Conservation (phyloP, 1,140 invertebrate genomes). For the Marisa cornuarietis region DNA sequence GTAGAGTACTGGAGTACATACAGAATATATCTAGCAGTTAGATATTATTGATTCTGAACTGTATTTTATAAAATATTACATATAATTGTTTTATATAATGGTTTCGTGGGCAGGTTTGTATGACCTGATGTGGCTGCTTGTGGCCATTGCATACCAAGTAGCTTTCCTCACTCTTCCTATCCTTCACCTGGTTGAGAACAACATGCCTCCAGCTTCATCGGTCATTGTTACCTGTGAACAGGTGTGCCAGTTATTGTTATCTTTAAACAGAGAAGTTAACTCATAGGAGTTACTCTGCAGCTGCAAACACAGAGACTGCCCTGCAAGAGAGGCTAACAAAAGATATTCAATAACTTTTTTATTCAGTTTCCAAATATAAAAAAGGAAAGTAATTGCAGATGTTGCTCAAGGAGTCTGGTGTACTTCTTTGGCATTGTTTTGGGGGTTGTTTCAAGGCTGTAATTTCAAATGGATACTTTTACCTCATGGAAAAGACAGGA, state of each 20-base stretch:
- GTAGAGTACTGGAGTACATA: background rate
- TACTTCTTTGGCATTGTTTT: too few species aligned
- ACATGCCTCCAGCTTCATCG: slow-evolving; percentile 71
- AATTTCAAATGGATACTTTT: too few species aligned
- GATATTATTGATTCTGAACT: background rate
- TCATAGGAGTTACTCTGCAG: too few species aligned
- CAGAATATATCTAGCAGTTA: background rate
- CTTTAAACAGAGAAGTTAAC: background rate
- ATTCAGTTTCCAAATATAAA: too few species aligned
- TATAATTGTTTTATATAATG: background rate
- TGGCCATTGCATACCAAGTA: slow-evolving; percentile 63
- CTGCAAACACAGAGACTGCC: too few species aligned
- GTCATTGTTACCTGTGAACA: slow-evolving; percentile 66
- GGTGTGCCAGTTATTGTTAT: slow-evolving; percentile 35
- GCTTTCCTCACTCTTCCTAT: slow-evolving; percentile 69
- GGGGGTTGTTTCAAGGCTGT: too few species aligned
- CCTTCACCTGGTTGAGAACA: slow-evolving; percentile 65
- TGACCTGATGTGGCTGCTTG: slow-evolving; percentile 58
- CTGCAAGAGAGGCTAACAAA: too few species aligned
- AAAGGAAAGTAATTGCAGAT: too few species aligned
- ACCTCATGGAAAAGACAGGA: too few species aligned
- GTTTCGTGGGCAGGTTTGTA: slow-evolving; percentile 49
- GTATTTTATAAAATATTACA: background rate
- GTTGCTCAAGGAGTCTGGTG: too few species aligned
- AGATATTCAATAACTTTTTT: too few species aligned